A percentile compares a stretch with the other conserved stretches of the same genome.
These are phyloP conservation scores for Eilema griseolum DNA, from an alignment of 2,888 invertebrate genomes.

Conservation along the genomic window DNA sequence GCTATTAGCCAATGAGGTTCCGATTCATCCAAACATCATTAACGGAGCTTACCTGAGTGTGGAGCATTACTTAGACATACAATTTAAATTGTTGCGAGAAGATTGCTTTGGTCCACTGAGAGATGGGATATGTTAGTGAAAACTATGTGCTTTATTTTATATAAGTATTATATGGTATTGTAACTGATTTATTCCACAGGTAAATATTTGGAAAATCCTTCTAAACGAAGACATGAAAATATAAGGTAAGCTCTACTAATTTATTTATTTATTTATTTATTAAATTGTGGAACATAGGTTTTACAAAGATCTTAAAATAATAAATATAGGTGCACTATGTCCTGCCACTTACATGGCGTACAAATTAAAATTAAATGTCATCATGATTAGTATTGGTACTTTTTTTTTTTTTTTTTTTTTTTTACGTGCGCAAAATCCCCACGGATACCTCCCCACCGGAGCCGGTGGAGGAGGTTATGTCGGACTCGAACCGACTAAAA, in stretches of 20 bases:
- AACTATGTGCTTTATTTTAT: background rate
- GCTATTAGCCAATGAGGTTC: conserved; percentile 75
- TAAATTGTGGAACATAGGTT: no score
- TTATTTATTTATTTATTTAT: no score
- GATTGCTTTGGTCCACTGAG: conserved; percentile 92
- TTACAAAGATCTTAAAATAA: no score
- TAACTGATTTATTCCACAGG: conserved; percentile 52
- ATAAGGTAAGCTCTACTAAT: conserved; percentile 66
- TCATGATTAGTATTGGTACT: no score
- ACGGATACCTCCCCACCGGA: no score
- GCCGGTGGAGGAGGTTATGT: no score
- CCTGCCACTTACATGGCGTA: no score
- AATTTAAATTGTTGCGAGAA: conserved; percentile 92
- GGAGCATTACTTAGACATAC: conserved; percentile 92
- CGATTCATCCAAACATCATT: conserved; percentile 85
- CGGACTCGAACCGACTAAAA: no score
- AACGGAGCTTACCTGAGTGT: conserved; percentile 88
- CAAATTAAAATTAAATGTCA: no score
- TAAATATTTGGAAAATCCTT: conserved; percentile 82
- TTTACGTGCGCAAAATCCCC: no score
- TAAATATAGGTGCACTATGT: no score
- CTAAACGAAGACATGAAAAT: conserved; percentile 76
- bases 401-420: no score
- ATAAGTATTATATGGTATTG: conserved; percentile 6
- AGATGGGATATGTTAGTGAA: conserved; percentile 87